phyloP scores from a whole-genome alignment of 2,797 vertebrate genomes.

The Petrocephalus sullivani region DNA sequence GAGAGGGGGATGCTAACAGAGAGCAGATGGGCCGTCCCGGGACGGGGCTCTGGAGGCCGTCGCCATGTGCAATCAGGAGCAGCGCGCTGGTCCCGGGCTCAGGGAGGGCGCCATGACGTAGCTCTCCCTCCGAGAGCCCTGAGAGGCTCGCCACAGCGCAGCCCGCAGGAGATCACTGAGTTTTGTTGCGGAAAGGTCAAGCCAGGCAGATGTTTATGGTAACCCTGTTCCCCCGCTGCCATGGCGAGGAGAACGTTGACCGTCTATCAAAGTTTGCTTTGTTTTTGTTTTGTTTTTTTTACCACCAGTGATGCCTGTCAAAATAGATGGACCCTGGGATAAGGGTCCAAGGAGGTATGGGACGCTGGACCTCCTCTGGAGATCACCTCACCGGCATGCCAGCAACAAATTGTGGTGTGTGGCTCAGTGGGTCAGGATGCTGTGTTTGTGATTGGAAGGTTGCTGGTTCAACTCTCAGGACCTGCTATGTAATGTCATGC shows the following conservation, averaged over 20 bases:
- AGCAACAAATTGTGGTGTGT: background rate
- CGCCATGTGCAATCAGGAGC: slow-evolving; percentile 12
- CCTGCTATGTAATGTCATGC: background rate
- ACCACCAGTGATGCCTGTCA: slow-evolving; percentile 1
- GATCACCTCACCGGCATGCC: background rate
- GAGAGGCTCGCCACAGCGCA: background rate
- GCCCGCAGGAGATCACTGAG: background rate
- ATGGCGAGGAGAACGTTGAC: background rate
- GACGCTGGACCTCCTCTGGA: background rate
- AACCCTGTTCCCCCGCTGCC: background rate
- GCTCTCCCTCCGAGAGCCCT: background rate
- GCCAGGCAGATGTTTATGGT: background rate
- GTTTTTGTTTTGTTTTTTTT: background rate
- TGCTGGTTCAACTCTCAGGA: background rate
- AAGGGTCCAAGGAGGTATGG: background rate
- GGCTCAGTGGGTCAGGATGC: background rate
- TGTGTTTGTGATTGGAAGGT: background rate
- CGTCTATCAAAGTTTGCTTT: slow-evolving; percentile 6
- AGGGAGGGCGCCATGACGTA: background rate
- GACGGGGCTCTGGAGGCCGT: background rate
- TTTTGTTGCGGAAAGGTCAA: background rate
- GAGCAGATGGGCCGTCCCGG: slow-evolving; percentile 47
- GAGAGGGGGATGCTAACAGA: slow-evolving; percentile 52
- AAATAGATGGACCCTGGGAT: slow-evolving; percentile 10
- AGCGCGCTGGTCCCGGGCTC: background rate